phyloP scores from a whole-genome alignment of 2,888 invertebrate species.

The Lumbricus terrestris region DNA sequence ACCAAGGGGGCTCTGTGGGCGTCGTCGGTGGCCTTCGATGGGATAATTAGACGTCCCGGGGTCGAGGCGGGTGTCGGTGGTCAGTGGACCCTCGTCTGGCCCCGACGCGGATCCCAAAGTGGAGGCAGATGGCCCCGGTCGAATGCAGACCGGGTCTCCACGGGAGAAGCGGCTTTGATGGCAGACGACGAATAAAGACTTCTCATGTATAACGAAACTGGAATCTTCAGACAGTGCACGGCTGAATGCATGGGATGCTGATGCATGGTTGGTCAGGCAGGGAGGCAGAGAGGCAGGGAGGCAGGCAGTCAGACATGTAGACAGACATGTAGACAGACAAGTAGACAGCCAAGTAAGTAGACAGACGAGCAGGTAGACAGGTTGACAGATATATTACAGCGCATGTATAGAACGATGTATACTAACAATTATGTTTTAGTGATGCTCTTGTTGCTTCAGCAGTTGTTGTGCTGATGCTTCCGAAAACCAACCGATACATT shows the following conservation, averaged over 20 bases:
- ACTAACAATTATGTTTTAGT: neutral
- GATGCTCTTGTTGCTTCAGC: neutral
- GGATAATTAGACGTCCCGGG: neutral
- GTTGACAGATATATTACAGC: neutral
- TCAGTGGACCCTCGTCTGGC: neutral
- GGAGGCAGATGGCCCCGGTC: neutral
- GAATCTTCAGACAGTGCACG: too few relatives aligned
- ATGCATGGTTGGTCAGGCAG: neutral
- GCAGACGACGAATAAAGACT: too few relatives aligned
- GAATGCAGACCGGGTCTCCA: neutral
- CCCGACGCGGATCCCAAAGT: neutral
- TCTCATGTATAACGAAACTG: neutral
- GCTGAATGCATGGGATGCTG: neutral
- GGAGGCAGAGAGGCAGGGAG: neutral
- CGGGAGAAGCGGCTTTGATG: neutral
- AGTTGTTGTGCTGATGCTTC: neutral
- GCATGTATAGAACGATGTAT: too few relatives aligned
- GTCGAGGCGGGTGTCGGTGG: neutral
- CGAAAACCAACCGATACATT: neutral
- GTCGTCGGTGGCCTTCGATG: neutral
- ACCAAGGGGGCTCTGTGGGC: neutral
- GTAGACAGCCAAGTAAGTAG: neutral
- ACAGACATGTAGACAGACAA: neutral
- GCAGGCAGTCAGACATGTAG: neutral
- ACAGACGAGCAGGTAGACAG: neutral